Percentiles rank a stretch among this genome's conserved stretches.
Conservation (phyloP, 2,113 vertebrate species). For the Colius striatus region DNA sequence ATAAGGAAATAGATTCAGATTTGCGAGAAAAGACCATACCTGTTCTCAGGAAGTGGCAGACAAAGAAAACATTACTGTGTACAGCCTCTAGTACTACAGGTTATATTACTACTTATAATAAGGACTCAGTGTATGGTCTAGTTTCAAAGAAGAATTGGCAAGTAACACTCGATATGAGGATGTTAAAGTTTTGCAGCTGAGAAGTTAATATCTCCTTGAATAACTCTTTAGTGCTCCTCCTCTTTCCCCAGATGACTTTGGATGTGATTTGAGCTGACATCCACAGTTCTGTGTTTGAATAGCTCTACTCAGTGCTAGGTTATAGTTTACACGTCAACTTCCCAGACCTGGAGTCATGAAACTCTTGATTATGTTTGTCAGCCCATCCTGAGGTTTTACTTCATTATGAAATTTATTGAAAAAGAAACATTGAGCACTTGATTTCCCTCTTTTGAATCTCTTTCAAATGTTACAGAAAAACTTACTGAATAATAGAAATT, state of each 20-base stretch:
- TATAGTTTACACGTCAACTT: slow-evolving; percentile 52
- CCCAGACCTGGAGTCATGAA: background rate
- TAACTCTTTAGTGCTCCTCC: background rate
- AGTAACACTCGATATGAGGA: background rate
- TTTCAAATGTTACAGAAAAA: background rate
- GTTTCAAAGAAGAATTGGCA: background rate
- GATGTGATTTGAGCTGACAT: slow-evolving; percentile 46
- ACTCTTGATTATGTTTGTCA: slow-evolving; percentile 56
- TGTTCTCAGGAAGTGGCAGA: background rate
- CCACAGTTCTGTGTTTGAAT: slow-evolving; percentile 43
- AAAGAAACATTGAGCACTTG: background rate
- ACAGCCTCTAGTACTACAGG: background rate
- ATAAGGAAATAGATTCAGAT: background rate
- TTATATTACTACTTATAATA: background rate
- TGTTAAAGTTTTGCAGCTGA: background rate
- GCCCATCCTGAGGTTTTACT: slow-evolving; percentile 39
- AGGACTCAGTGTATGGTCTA: background rate
- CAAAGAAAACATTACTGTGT: background rate
- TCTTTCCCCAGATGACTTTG: background rate
- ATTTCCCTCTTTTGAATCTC: background rate
- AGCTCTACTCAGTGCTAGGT: slow-evolving; percentile 20
- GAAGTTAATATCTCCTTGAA: slow-evolving; percentile 25
- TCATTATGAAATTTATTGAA: slow-evolving; percentile 27
- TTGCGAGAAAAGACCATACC: background rate
- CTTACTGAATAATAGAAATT: background rate